These are phyloP conservation scores for Anabacerthia variegaticeps DNA, from an alignment of 2,797 vertebrate species.

Conservation along the genomic window DNA sequence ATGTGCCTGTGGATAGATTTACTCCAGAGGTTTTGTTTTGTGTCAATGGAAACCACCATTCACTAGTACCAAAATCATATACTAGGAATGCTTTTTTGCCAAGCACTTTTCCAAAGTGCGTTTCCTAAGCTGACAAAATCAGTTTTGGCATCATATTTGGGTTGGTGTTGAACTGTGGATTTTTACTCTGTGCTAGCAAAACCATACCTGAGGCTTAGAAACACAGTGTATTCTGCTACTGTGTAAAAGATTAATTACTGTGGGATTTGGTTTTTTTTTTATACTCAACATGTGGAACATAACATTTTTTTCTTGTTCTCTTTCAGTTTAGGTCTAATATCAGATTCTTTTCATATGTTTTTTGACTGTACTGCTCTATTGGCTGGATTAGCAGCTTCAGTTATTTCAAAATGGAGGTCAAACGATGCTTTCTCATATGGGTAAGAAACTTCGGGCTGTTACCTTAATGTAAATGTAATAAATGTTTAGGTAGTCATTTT, in stretches of 20 bases:
- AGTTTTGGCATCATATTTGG: background rate
- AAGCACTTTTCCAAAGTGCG: background rate
- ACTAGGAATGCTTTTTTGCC: background rate
- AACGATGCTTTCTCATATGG: constrained; percentile 98
- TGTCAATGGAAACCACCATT: background rate
- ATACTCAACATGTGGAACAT: background rate
- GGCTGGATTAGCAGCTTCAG: constrained; percentile 95
- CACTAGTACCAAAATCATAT: background rate
- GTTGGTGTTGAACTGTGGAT: background rate
- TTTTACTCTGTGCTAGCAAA: background rate
- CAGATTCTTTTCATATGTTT: constrained; percentile 99
- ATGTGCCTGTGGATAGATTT: background rate
- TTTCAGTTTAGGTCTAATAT: constrained; percentile 95
- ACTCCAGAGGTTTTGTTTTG: background rate
- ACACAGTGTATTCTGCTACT: background rate
- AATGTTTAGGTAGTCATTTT: background rate
- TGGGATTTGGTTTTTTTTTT: background rate
- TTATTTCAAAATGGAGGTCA: constrained; percentile 96
- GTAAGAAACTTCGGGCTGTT: constrained; percentile 76
- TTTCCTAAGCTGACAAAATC: background rate
- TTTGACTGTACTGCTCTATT: constrained; percentile 97
- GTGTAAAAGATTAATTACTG: background rate
- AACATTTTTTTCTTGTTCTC: constrained; percentile 48
- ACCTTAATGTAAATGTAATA: background rate
- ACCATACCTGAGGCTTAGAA: background rate